These are phyloP conservation scores for Stegastes partitus DNA, from an alignment of 2,113 vertebrate species.

Conservation along the genomic window DNA sequence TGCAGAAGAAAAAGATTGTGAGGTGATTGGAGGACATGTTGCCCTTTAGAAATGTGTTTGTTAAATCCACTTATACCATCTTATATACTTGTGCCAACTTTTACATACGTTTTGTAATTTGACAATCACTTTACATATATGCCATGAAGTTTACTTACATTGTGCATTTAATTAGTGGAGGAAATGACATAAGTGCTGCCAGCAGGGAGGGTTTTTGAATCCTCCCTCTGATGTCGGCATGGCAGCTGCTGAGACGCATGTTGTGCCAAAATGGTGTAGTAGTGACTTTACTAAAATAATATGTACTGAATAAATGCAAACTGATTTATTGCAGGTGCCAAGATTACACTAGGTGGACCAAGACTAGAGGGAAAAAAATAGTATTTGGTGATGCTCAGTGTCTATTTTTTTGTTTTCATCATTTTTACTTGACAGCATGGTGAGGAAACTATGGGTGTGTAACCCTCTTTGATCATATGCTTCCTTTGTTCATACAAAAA, in stretches of 20 bases:
- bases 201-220: constrained; percentile 20
- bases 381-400: constrained; percentile 41
- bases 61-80: constrained; percentile 61
- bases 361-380: constrained; percentile 33
- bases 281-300: constrained; percentile 44
- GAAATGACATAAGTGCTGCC: constrained; percentile 43
- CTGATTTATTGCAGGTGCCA: constrained; percentile 47
- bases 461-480: constrained; percentile 55
- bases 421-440: constrained; percentile 64
- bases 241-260: constrained; percentile 63
- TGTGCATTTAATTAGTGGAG: constrained; percentile 52
- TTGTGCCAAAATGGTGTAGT: constrained; percentile 65
- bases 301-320: constrained; percentile 47
- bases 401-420: constrained; percentile 31
- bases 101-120: constrained; percentile 74
- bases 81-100: constrained; percentile 74
- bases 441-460: constrained; percentile 48
- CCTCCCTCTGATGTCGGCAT: constrained; percentile 33
- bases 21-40: constrained; percentile 29
- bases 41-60: constrained; percentile 63
- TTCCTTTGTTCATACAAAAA: constrained; percentile 66
- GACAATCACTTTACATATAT: constrained; percentile 66
- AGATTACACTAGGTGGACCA: constrained; percentile 45
- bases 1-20: constrained; percentile 8
- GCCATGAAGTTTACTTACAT: constrained; percentile 34